These are phyloP conservation scores for Neoascia interrupta DNA, from an alignment of 2,888 invertebrate species.

Conservation along the genomic window DNA sequence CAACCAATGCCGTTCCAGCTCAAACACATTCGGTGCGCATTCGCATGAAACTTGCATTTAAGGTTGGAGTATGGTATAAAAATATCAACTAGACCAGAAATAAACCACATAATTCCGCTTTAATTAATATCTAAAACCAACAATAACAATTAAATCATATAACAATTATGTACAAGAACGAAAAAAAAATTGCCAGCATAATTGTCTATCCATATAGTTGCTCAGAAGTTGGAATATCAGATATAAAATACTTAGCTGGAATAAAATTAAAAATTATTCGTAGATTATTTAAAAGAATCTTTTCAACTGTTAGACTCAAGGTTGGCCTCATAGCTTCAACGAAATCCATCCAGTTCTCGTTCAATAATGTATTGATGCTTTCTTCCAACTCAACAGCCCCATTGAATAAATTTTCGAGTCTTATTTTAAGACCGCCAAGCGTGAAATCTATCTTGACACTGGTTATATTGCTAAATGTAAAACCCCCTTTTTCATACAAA, in stretches of 20 bases:
- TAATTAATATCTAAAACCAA: too few relatives aligned
- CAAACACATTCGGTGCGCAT: too few relatives aligned
- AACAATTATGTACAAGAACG: too few relatives aligned
- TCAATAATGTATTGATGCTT: conserved; percentile 84
- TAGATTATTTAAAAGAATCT: conserved; percentile 83
- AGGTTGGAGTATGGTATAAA: too few relatives aligned
- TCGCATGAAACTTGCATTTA: too few relatives aligned
- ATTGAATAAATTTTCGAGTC: conserved; percentile 85
- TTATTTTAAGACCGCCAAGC: conserved; percentile 82
- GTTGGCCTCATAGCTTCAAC: conserved; percentile 84
- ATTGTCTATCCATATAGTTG: conserved; percentile 60
- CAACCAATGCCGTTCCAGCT: too few relatives aligned
- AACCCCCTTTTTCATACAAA: conserved; percentile 82
- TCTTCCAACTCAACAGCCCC: conserved; percentile 85
- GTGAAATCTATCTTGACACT: conserved; percentile 83
- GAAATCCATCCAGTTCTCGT: conserved; percentile 85
- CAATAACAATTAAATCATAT: too few relatives aligned
- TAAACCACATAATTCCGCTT: too few relatives aligned
- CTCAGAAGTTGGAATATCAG: conserved; percentile 80
- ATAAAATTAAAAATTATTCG: conserved; percentile 83
- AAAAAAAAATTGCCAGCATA: too few relatives aligned
- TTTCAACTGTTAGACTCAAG: conserved; percentile 83
- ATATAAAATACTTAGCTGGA: conserved; percentile 84
- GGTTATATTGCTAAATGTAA: conserved; percentile 84
- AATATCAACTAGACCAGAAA: too few relatives aligned